These are phyloP conservation scores for Leptonema lineaticorne DNA, from an alignment of 1,140 invertebrate genomes.

Conservation along the genomic window DNA sequence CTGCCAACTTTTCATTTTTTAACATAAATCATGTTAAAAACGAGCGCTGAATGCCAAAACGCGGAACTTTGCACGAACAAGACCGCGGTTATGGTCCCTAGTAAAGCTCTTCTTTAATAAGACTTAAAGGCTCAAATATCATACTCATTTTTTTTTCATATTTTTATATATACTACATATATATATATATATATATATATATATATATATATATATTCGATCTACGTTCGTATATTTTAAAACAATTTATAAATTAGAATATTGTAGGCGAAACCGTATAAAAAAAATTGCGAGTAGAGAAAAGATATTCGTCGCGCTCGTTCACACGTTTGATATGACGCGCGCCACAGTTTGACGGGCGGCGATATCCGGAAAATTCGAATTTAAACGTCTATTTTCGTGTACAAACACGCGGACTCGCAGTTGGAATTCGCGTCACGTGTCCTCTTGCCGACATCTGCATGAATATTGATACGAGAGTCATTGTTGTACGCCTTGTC, in stretches of 20 bases:
- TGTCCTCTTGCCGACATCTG: neutral
- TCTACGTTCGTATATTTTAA: too few species aligned
- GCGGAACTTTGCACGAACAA: neutral
- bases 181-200: too few species aligned
- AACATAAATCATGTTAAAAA: constrained; percentile 1
- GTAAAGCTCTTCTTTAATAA: neutral
- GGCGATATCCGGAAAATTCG: neutral
- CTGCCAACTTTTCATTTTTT: neutral
- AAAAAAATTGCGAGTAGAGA: neutral
- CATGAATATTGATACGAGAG: constrained; percentile 8
- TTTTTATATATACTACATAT: too few species aligned
- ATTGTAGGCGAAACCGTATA: neutral
- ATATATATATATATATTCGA: too few species aligned
- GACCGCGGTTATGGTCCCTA: neutral
- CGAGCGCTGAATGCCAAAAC: constrained; percentile 6
- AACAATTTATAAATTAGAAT: too few species aligned
- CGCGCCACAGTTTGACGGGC: neutral
- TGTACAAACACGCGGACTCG: neutral
- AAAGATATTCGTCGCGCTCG: neutral
- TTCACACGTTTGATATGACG: neutral
- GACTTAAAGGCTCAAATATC: too few species aligned
- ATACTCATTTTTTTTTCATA: too few species aligned
- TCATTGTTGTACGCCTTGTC: neutral
- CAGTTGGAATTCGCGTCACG: constrained; percentile 7
- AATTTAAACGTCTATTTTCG: neutral